Evolutionary conservation across 2,888 invertebrate genomes (phyloP), one percentile per base, ranked within the genome.

Genomic region (Acrobasis repandana): DNA sequence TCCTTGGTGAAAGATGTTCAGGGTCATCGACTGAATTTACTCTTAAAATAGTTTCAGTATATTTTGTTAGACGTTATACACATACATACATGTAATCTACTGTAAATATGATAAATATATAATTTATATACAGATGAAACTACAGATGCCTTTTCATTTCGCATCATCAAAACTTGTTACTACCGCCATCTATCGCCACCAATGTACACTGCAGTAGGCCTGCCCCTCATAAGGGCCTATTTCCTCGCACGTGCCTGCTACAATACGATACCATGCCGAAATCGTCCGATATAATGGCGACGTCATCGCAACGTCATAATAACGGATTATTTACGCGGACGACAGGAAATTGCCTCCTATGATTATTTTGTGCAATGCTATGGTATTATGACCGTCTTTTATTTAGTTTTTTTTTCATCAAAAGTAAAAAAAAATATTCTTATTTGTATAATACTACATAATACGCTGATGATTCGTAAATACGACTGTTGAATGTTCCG

Each of bases 191-290:
- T 90, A 68, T 70, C 57, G 64, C 14, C 43, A 2, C 1, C 15
- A 54, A 16, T 57, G 14, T 2, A 14, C 60, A 79, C 70, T 69
- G 72, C 63, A 49, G 62, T 63, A 65, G 65, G 62, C 60, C 56
- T 48, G 64, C 64, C 58, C 67, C 68, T 63, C 63, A 76, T 28
- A 82, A 81, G 83, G 83, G 81, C 79, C 73, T 82, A 85, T 88
- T 87, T 90, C 90, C 90, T 86, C 83, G 67, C 90, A 89, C 90
- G 90, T 88, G 90, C 65, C 88, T 75, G 65, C 65, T 74, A 85
- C 85, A 86, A 88, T 83, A 65, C 75, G 79, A 81, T 69, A 79
- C 71, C 69, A 72, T 64, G 67, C 70, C 76, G 82, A 83, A 78
- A 82, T 76, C 69, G 75, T 67, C 69, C 76, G 75, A 79, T 80